A percentile compares a stretch with the other conserved stretches of the same genome.
These are phyloP conservation scores for Odontomachus brunneus DNA, from an alignment of 1,140 invertebrate genomes.

Conservation along the genomic window DNA sequence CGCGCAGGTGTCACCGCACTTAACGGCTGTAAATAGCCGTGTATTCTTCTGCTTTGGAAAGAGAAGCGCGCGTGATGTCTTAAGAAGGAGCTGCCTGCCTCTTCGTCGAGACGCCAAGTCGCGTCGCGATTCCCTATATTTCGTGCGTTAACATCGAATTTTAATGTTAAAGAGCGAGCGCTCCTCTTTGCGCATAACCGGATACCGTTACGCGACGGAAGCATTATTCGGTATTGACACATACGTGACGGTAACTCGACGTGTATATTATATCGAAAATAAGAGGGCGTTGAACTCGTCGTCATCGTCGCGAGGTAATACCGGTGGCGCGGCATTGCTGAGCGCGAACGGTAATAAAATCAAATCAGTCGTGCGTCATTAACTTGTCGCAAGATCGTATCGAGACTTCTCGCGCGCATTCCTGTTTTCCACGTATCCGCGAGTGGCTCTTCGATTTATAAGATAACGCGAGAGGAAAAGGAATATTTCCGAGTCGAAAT, in stretches of 20 bases:
- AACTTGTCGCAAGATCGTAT: conserved; percentile 6
- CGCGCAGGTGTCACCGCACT: not conserved
- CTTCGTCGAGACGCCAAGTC: not conserved
- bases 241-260: not conserved
- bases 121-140: not conserved
- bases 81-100: not conserved
- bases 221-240: conserved; percentile 34
- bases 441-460: not conserved
- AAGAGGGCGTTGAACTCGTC: conserved; percentile 7
- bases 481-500: too few relatives aligned
- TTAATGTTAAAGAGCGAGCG: not conserved
- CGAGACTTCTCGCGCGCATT: conserved; percentile 16
- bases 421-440: conserved; percentile 1
- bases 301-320: conserved; percentile 32
- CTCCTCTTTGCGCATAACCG: not conserved
- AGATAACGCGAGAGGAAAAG: not conserved
- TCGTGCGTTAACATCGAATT: conserved; percentile 5
- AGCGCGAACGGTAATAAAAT: conserved; percentile 40
- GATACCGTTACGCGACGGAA: conserved; percentile 11
- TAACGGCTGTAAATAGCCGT: not conserved
- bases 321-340: conserved; percentile 24
- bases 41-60: not conserved
- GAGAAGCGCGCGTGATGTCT: not conserved
- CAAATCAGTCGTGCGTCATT: conserved; percentile 17
- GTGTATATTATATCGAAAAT: not conserved